Percentiles rank a stretch among this genome's conserved stretches.
Conservation (phyloP, 2,888 invertebrate species). For the Apodemia zela region DNA sequence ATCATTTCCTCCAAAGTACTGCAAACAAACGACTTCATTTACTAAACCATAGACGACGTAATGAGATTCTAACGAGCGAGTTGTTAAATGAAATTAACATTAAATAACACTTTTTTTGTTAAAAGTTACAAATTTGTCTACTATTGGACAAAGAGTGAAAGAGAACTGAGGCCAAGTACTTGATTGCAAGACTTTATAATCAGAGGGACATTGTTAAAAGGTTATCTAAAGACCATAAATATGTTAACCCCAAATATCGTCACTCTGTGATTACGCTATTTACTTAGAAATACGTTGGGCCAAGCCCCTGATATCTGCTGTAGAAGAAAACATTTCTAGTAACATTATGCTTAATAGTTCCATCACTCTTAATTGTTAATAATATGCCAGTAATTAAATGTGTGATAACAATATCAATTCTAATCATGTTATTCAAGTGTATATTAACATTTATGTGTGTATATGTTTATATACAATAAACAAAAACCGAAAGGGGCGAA, state of each 20-base stretch:
- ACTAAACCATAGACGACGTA: constrained; percentile 38
- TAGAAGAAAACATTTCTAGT: constrained; percentile 25
- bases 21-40: constrained; percentile 35
- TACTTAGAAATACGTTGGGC: constrained; percentile 33
- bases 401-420: neutral
- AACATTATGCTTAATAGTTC: neutral
- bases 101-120: constrained; percentile 25
- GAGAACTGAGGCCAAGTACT: constrained; percentile 50
- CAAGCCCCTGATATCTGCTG: constrained; percentile 51
- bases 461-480: no score
- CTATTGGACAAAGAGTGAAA: constrained; percentile 37
- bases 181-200: constrained; percentile 55
- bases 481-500: no score
- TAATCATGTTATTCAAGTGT: neutral
- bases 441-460: no score
- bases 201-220: constrained; percentile 43
- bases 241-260: constrained; percentile 31
- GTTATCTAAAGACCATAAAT: constrained; percentile 52
- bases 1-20: constrained; percentile 76
- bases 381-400: neutral
- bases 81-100: constrained; percentile 1
- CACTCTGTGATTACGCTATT: constrained; percentile 23
- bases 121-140: neutral
- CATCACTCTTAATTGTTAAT: neutral
- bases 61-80: constrained; percentile 4